These are phyloP conservation scores for Styela plicata DNA, from an alignment of 23 tunicate genomes.

Conservation along the genomic window DNA sequence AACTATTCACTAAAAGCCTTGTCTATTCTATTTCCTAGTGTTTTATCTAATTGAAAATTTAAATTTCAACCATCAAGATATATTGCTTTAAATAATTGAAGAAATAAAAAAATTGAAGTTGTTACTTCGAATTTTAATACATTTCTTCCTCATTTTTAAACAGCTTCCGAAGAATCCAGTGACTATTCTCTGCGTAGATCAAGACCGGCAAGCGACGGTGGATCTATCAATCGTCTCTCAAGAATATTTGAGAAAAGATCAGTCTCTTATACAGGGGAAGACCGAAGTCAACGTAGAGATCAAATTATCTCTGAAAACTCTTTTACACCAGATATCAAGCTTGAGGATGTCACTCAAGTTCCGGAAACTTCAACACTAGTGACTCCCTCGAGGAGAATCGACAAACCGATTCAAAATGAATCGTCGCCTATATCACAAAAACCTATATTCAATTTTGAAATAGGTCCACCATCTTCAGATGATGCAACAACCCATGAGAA, in stretches of 20 bases:
- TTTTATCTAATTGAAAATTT: too few species aligned
- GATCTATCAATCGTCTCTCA: not conserved
- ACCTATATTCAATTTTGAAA: not conserved
- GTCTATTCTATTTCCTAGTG: too few species aligned
- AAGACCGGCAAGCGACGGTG: not conserved
- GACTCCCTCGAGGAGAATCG: not conserved
- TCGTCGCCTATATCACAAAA: not conserved
- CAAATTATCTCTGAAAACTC: not conserved
- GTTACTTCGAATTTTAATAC: not conserved
- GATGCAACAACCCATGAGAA: not conserved
- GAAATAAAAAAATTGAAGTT: too few species aligned
- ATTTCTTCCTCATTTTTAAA: not conserved
- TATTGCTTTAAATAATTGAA: too few species aligned
- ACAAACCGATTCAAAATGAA: not conserved
- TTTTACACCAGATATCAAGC: not conserved
- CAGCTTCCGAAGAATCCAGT: constrained; percentile 2
- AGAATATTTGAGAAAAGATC: constrained; percentile 3
- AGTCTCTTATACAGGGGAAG: not conserved
- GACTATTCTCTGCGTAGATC: not conserved
- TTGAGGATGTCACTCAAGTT: not conserved
- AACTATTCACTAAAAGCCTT: too few species aligned
- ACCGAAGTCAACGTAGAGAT: not conserved
- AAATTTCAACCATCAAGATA: too few species aligned
- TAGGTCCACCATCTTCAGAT: not conserved
- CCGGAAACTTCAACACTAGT: not conserved